Percentiles rank a stretch among this genome's conserved stretches.
Conservation (phyloP, 2,797 vertebrate genomes). For the Borostomias antarcticus region DNA sequence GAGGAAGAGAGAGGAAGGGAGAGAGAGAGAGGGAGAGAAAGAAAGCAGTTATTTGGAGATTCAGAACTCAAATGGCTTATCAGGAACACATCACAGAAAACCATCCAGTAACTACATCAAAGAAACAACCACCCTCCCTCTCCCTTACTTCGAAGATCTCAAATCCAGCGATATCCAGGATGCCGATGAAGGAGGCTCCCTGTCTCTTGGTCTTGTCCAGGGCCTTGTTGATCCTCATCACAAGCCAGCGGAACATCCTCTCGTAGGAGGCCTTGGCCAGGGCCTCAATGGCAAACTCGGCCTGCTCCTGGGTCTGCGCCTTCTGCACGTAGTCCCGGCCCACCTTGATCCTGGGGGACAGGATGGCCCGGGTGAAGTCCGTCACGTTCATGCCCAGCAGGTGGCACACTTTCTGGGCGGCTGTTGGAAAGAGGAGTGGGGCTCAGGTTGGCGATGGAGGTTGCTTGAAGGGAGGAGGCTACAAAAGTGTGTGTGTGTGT, state of each 20-base stretch:
- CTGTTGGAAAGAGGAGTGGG: constrained; percentile 53
- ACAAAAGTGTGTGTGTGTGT: too few relatives aligned
- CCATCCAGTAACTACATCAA: neutral
- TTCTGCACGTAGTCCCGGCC: constrained; percentile 88
- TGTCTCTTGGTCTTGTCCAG: constrained; percentile 88
- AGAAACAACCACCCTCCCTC: neutral
- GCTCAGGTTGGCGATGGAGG: neutral
- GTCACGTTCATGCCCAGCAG: constrained; percentile 86
- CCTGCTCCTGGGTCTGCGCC: constrained; percentile 89
- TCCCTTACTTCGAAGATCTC: constrained; percentile 86
- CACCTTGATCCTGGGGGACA: constrained; percentile 88
- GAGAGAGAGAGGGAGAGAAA: neutral
- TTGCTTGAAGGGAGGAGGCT: neutral
- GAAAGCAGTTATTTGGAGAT: too few relatives aligned
- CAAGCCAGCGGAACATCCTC: constrained; percentile 88
- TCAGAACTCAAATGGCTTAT: neutral
- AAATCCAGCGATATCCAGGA: constrained; percentile 89
- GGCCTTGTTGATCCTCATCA: constrained; percentile 89
- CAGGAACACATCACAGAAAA: neutral
- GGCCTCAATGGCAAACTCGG: constrained; percentile 87
- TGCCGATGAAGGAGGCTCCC: constrained; percentile 88
- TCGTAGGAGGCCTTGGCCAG: constrained; percentile 89
- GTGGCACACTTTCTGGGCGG: constrained; percentile 89
- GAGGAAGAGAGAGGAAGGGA: constrained; percentile 14
- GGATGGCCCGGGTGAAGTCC: constrained; percentile 84